Conservation (phyloP, 2,888 invertebrate genomes). For the Carpatolechia fugitivella region DNA sequence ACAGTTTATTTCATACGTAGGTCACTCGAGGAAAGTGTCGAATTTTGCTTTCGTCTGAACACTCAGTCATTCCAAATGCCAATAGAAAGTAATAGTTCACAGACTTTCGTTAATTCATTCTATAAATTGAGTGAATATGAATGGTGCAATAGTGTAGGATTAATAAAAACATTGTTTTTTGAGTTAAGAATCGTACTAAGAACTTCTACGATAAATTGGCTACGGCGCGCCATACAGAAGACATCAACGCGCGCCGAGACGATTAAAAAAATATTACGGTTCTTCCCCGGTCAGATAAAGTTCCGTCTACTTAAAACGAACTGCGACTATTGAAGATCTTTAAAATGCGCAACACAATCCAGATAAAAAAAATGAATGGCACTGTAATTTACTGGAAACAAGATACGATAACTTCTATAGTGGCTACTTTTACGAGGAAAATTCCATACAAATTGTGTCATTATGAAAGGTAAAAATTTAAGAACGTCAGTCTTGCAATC, state of each 20-base stretch:
- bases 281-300: not conserved
- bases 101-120: conserved; percentile 39
- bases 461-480: conserved; percentile 13
- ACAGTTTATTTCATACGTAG: conserved; percentile 54
- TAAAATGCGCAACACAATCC: not conserved
- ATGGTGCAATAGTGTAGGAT: not conserved
- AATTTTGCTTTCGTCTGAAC: conserved; percentile 73
- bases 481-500: conserved; percentile 8
- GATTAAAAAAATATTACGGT: not conserved
- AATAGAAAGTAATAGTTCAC: conserved; percentile 70
- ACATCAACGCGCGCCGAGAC: conserved; percentile 30
- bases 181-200: too few relatives aligned
- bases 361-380: not conserved
- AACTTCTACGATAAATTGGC: not conserved
- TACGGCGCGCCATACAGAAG: conserved; percentile 28
- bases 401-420: not conserved
- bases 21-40: conserved; percentile 73
- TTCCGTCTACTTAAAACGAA: not conserved
- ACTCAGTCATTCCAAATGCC: conserved; percentile 46
- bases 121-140: conserved; percentile 18
- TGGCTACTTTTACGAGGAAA: conserved; percentile 10
- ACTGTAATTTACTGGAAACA: not conserved
- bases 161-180: too few relatives aligned
- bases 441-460: conserved; percentile 10
- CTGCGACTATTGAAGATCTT: not conserved